Conservation (phyloP, 2,888 invertebrate genomes). For the Eugnorisma glareosa region DNA sequence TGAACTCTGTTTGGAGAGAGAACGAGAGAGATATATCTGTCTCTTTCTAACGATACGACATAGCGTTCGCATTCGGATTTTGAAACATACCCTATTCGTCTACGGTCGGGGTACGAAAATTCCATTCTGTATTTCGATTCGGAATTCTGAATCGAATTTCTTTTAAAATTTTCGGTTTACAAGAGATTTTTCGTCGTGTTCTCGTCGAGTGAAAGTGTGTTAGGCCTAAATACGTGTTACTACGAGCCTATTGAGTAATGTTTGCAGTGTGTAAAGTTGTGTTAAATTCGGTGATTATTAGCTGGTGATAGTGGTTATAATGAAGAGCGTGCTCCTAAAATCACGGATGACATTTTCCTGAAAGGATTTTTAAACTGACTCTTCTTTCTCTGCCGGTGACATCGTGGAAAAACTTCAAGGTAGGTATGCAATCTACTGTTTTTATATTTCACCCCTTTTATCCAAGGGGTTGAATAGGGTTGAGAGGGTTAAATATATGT, state of each 20-base stretch:
- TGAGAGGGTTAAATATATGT: neutral
- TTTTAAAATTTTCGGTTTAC: constrained; percentile 26
- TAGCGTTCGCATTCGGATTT: constrained; percentile 73
- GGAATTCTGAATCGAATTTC: constrained; percentile 44
- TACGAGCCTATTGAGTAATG: constrained; percentile 12
- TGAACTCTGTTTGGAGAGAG: constrained; percentile 82
- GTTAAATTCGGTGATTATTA: constrained; percentile 42
- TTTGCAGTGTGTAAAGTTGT: constrained; percentile 30
- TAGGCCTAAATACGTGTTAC: constrained; percentile 65
- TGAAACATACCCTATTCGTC: constrained; percentile 67
- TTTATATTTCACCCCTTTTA: constrained; percentile 16
- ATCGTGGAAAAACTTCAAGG: constrained; percentile 8
- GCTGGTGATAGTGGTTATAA: constrained; percentile 25
- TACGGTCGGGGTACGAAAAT: constrained; percentile 67
- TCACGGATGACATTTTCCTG: constrained; percentile 16
- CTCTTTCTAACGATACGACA: constrained; percentile 77
- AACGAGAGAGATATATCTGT: constrained; percentile 74
- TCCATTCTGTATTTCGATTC: constrained; percentile 60
- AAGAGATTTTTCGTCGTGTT: constrained; percentile 14
- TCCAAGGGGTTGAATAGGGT: neutral
- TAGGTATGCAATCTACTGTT: constrained; percentile 39
- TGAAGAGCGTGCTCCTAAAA: constrained; percentile 1
- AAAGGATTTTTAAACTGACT: constrained; percentile 17
- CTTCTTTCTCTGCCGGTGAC: constrained; percentile 29
- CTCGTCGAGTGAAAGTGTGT: constrained; percentile 31